Percentiles rank a stretch among this genome's conserved stretches.
These are phyloP conservation scores for Saturnia pavonia DNA, from an alignment of 2,888 invertebrate genomes.

Conservation along the genomic window DNA sequence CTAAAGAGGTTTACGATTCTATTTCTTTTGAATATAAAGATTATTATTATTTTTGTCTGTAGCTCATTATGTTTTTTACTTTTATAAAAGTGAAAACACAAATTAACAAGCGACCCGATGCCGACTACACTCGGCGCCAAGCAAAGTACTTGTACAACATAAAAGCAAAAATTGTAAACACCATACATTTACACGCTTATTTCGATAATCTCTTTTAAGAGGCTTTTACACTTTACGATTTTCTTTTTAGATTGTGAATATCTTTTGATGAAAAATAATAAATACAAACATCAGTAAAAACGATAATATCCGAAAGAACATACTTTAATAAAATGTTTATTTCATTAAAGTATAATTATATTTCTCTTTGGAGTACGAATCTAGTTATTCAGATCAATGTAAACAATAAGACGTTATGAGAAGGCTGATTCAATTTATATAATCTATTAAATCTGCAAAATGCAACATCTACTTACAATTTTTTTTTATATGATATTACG, in stretches of 20 bases:
- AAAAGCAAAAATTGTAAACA: constrained; percentile 55
- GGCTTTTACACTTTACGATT: constrained; percentile 23
- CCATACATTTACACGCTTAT: constrained; percentile 54
- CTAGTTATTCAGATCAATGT: constrained; percentile 1
- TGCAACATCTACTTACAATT: neutral
- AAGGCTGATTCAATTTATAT: neutral
- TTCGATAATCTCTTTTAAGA: constrained; percentile 52
- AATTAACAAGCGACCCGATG: constrained; percentile 24
- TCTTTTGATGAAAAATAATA: neutral
- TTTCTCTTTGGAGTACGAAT: neutral
- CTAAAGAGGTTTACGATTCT: neutral
- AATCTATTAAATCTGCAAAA: neutral
- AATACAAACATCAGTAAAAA: neutral
- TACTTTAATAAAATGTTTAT: neutral
- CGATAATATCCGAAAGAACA: neutral
- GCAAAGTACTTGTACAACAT: constrained; percentile 37
- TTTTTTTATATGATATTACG: neutral
- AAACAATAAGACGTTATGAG: neutral
- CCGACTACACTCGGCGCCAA: constrained; percentile 29
- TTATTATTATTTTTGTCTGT: constrained; percentile 20
- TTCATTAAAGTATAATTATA: neutral
- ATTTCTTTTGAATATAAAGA: constrained; percentile 13
- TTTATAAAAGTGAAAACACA: constrained; percentile 27
- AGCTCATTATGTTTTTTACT: constrained; percentile 27
- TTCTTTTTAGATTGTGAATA: constrained; percentile 14